Evolutionary conservation across 2,888 invertebrate genomes (phyloP).

Genomic region (Andricus curvator): DNA sequence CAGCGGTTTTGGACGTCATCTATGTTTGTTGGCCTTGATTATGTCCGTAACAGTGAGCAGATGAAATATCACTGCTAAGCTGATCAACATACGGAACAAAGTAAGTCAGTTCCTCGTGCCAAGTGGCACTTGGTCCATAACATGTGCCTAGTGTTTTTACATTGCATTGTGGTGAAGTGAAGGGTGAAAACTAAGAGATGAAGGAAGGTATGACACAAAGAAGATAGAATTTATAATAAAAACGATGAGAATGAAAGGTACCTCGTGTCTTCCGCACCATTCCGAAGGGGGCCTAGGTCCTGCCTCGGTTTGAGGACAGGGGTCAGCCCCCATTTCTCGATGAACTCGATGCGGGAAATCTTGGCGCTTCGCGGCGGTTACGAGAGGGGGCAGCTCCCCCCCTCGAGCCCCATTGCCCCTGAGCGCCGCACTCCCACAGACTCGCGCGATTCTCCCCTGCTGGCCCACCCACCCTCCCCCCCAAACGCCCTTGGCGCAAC

Average conservation of each 20-base stretch:
- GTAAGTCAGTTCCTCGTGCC: slow-evolving; percentile 15
- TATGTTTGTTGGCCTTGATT: neutral
- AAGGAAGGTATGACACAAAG: neutral
- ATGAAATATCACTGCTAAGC: slow-evolving; percentile 21
- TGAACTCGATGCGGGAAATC: slow-evolving; percentile 98
- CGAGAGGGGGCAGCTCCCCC: slow-evolving; percentile 83
- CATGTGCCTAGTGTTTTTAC: slow-evolving; percentile 2
- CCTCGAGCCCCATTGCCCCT: slow-evolving; percentile 82
- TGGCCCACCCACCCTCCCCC: slow-evolving; percentile 59
- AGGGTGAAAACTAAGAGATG: neutral
- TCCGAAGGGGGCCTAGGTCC: slow-evolving; percentile 90
- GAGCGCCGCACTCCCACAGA: slow-evolving; percentile 73
- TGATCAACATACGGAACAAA: neutral
- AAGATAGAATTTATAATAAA: neutral
- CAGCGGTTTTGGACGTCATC: neutral
- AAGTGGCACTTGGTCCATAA: slow-evolving; percentile 13
- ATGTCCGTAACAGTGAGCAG: slow-evolving; percentile 16
- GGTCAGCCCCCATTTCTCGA: slow-evolving; percentile 99
- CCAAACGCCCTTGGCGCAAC: slow-evolving; percentile 56
- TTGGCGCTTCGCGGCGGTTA: slow-evolving; percentile 84
- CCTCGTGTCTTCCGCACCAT: slow-evolving; percentile 87
- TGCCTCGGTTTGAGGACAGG: slow-evolving; percentile 98
- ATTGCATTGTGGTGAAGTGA: neutral
- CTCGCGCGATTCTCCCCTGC: slow-evolving; percentile 64
- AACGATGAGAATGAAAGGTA: slow-evolving; percentile 72